A percentile compares a stretch with the other conserved stretches of the same genome.
Conservation (phyloP, 1,140 invertebrate genomes). For the Elymnias hypermnestra region DNA sequence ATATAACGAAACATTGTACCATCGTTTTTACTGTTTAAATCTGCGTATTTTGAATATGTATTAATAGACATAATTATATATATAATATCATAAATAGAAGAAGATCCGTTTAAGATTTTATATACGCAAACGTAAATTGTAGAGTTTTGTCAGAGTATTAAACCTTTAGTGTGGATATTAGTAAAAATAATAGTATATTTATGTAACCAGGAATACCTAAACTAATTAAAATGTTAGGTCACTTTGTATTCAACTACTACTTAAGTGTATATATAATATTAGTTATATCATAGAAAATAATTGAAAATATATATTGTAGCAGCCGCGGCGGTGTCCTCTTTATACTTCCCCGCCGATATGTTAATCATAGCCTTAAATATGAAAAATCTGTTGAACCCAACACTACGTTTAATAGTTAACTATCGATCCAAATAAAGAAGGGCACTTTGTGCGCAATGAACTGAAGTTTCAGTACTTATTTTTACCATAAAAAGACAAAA, state of each 20-base stretch:
- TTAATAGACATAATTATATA: too few relatives aligned
- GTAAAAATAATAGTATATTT: background rate
- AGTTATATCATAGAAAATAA: background rate
- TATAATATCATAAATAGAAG: too few relatives aligned
- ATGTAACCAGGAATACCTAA: background rate
- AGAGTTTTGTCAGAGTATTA: too few relatives aligned
- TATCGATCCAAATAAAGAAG: conserved; percentile 71
- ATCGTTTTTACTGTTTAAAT: background rate
- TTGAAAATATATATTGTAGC: conserved; percentile 3
- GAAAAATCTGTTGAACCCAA: conserved; percentile 63
- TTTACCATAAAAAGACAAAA: conserved; percentile 46
- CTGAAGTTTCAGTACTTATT: conserved; percentile 55
- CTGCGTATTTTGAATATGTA: background rate
- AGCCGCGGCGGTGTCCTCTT: conserved; percentile 36
- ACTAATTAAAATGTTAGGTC: background rate
- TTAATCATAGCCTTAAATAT: conserved; percentile 44
- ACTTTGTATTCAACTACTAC: background rate
- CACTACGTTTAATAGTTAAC: conserved; percentile 61
- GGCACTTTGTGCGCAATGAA: conserved; percentile 62
- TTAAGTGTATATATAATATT: background rate
- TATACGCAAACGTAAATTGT: too few relatives aligned
- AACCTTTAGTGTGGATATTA: too few relatives aligned
- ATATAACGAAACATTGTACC: background rate
- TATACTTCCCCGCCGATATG: conserved; percentile 9
- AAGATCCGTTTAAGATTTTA: too few relatives aligned